phyloP scores from a whole-genome alignment of 2,797 vertebrate species.

The Poeciliopsis turneri region DNA sequence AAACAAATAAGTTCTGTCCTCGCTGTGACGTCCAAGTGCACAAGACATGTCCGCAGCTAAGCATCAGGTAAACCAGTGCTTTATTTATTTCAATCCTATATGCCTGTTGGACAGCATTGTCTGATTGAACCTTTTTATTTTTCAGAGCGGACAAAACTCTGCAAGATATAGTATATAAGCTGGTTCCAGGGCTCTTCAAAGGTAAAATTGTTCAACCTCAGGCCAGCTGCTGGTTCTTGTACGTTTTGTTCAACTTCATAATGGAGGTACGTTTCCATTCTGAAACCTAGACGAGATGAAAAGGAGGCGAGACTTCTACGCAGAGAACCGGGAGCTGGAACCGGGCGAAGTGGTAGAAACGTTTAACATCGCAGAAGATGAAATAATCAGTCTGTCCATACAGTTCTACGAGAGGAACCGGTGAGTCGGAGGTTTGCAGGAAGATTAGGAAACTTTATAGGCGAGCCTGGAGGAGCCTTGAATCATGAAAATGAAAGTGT shows the following conservation, averaged over 20 bases:
- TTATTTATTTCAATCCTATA: not conserved
- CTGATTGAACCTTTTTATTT: conserved; percentile 10
- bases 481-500: not conserved
- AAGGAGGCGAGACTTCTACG: conserved; percentile 97
- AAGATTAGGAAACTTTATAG: not conserved
- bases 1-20: conserved; percentile 95
- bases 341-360: conserved; percentile 98
- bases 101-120: not conserved
- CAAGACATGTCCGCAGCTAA: conserved; percentile 93
- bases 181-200: conserved; percentile 99
- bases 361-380: conserved; percentile 98
- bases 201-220: conserved; percentile 76
- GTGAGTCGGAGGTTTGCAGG: conserved; percentile 72
- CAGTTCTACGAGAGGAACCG: conserved; percentile 98
- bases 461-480: not conserved
- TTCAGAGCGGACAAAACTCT: conserved; percentile 98
- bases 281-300: conserved; percentile 96
- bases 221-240: not conserved
- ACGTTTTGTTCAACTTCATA: not conserved
- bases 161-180: conserved; percentile 99
- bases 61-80: conserved; percentile 83
- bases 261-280: not conserved
- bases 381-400: conserved; percentile 99
- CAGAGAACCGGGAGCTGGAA: conserved; percentile 90
- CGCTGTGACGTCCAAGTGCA: conserved; percentile 94